phyloP scores from a whole-genome alignment of 1,140 invertebrate species.

The Drosophila persimilis region DNA sequence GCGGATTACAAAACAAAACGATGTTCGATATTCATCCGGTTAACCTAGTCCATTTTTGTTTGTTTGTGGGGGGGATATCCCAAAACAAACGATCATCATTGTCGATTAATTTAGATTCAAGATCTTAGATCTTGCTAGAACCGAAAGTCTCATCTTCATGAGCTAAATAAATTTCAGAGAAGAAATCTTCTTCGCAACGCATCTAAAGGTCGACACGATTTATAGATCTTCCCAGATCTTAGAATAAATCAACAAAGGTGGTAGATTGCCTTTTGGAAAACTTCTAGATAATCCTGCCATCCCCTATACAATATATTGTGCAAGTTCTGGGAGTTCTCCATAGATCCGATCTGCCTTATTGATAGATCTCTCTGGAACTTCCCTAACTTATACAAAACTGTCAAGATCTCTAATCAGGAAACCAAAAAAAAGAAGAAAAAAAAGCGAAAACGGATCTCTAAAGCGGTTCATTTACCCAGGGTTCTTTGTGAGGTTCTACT shows the following conservation, averaged over 20 bases:
- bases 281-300: no score
- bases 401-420: slow-evolving; percentile 28
- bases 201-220: no score
- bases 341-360: background rate
- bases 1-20: slow-evolving; percentile 46
- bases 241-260: no score
- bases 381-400: slow-evolving; percentile 6
- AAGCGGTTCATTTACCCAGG: slow-evolving; percentile 32
- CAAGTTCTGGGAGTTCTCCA: background rate
- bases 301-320: no score
- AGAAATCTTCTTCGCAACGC: background rate
- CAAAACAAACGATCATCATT: slow-evolving; percentile 18
- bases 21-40: slow-evolving; percentile 29
- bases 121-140: slow-evolving; percentile 16
- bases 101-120: slow-evolving; percentile 2
- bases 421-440: background rate
- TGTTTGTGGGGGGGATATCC: slow-evolving; percentile 22
- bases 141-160: slow-evolving; percentile 32
- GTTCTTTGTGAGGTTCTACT: slow-evolving; percentile 24
- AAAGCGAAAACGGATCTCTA: slow-evolving; percentile 18
- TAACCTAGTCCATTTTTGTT: slow-evolving; percentile 27
- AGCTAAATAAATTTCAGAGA: slow-evolving; percentile 23
- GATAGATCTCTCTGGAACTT: slow-evolving; percentile 1
- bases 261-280: no score
- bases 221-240: no score